Evolutionary conservation across 2,888 invertebrate genomes (phyloP), one percentile per base, ranked within the genome.

Genomic region (Coleophora deauratella): DNA sequence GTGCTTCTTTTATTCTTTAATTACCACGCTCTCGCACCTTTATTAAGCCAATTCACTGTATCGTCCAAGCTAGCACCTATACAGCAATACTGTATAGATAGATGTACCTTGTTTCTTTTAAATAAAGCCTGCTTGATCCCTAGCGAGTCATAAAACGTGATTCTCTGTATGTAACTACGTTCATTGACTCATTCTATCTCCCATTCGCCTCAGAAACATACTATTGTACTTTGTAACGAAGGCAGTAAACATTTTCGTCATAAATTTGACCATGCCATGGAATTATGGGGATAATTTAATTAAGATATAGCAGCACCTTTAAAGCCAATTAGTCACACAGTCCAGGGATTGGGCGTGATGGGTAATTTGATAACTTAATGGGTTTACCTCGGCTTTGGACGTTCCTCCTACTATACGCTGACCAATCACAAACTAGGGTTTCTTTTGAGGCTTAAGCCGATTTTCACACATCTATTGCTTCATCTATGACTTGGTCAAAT

Each of bases 311-410:
- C 77, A 77, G 71, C 75, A 73, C 72, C 72, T 77, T 75, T 79
- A 78, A 81, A 74, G 62, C 72, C 80, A 82, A 84, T 85, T 84
- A 82, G 84, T 80, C 81, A 81, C 79, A 81, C 81, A 65, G 72
- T 69, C 68, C 72, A 66, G 54, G 66, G 71, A 77, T 79, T 80
- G 81, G 82, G 80, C 81, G 81, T 79, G 67, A 62, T 68, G 59
- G 67, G 82, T 81, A 84, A 84, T 81, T 78, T 72, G 80, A 84
- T 70, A 77, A 60, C 64, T 62, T 76, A 75, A 81, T 79, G 69
- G 76, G 66, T 73, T 81, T 78, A 80, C 58, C 55, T 66, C 66
- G 72, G 77, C 70, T 72, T 72, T 65, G 68, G 66, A 58, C 57
- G 66, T 68, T 71, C 82, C 82, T 79, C 79, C 80, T 69, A 68